Conservation (phyloP, 2,888 invertebrate genomes). For the Lagria hirta region DNA sequence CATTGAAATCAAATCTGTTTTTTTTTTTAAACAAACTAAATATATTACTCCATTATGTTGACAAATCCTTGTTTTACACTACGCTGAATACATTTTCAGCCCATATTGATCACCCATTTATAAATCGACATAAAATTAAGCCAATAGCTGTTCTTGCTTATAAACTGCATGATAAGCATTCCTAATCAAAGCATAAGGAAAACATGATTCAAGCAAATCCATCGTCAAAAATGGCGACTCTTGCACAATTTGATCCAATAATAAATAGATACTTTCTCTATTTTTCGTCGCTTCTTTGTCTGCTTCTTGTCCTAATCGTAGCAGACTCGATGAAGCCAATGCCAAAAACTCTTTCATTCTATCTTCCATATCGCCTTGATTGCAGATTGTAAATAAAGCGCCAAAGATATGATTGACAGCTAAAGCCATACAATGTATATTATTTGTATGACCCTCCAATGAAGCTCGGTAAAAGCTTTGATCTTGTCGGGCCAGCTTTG, state of each 20-base stretch:
- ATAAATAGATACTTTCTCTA: conserved; percentile 93
- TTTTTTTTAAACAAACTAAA: too few species aligned
- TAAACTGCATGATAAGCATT: conserved; percentile 98
- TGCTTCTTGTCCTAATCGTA: conserved; percentile 92
- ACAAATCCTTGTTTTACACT: too few species aligned
- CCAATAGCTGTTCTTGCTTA: conserved; percentile 76
- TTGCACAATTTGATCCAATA: conserved; percentile 96
- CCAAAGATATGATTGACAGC: conserved; percentile 96
- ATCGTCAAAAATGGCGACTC: conserved; percentile 98
- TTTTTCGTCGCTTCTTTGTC: conserved; percentile 93
- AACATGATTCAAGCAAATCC: conserved; percentile 98
- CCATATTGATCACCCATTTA: too few species aligned
- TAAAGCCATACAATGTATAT: conserved; percentile 96
- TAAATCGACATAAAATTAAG: conserved; percentile 39
- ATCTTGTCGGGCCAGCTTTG: conserved; percentile 88
- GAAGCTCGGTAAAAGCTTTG: conserved; percentile 86
- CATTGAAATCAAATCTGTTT: too few species aligned
- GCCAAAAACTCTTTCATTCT: conserved; percentile 95
- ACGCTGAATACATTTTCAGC: too few species aligned
- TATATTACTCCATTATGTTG: too few species aligned
- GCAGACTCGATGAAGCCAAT: conserved; percentile 90
- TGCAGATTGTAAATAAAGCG: conserved; percentile 94
- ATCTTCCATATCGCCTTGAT: conserved; percentile 94
- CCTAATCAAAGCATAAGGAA: conserved; percentile 95
- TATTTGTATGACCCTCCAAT: conserved; percentile 94